Evolutionary conservation across 35 echinoderm and acorn worm species (phyloP).

Genomic region (Apostichopus parvimensis): DNA sequence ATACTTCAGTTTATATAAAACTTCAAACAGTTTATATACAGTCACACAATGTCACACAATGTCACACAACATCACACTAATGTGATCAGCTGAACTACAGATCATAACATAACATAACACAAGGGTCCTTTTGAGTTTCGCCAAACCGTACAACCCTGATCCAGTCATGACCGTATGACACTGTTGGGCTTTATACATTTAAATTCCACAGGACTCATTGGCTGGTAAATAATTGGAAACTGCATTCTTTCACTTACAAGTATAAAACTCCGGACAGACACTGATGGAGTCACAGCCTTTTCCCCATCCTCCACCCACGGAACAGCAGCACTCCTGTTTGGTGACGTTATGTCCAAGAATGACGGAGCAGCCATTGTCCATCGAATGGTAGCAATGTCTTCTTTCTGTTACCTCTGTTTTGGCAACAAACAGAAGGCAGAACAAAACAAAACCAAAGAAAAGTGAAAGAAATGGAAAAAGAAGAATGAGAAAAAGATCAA

Average conservation of each 20-base stretch:
- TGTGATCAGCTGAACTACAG: no score
- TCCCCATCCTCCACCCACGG: conserved; percentile 92
- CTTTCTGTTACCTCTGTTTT: conserved; percentile 41
- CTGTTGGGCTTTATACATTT: no score
- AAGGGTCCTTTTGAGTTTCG: no score
- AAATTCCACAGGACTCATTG: no score
- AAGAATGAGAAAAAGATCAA: not conserved
- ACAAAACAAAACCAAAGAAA: not conserved
- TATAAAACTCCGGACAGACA: conserved; percentile 68
- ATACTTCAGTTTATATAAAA: no score
- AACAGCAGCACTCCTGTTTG: conserved; percentile 90
- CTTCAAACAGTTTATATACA: no score
- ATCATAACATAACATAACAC: no score
- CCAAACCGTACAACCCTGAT: no score
- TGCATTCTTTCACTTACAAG: conserved; percentile 58
- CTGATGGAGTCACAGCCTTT: conserved; percentile 65
- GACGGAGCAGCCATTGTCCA: conserved; percentile 61
- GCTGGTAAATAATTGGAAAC: no score
- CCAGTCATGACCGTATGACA: no score
- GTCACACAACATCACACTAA: no score
- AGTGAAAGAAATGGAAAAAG: not conserved
- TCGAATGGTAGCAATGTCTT: conserved; percentile 77
- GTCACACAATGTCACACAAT: no score
- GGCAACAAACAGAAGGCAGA: not conserved
- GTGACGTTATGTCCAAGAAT: conserved; percentile 72